Evolutionary conservation across 2,888 invertebrate species (phyloP).

Genomic region (Pantelozetes paolii): DNA sequence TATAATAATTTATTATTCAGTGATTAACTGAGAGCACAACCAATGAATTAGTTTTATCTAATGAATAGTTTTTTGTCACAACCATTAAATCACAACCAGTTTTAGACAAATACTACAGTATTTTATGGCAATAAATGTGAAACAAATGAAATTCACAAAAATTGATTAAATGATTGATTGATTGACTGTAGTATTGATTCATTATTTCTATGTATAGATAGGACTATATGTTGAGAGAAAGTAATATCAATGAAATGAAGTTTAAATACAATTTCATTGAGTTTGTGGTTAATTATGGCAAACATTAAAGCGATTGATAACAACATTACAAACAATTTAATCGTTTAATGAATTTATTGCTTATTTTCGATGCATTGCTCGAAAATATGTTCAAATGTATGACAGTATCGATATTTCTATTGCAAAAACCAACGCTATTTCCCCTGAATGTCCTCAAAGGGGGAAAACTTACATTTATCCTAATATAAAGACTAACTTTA

Average conservation of each 20-base stretch:
- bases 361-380: no score
- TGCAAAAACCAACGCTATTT: no score
- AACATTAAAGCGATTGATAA: neutral
- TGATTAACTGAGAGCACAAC: conserved; percentile 19
- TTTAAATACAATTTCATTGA: neutral
- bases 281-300: neutral
- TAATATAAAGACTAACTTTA: neutral
- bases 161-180: neutral
- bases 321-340: no score
- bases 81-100: conserved; percentile 34
- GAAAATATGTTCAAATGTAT: no score
- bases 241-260: neutral
- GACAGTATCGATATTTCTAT: no score
- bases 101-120: neutral
- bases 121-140: neutral
- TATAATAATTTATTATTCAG: neutral
- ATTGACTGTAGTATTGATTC: neutral
- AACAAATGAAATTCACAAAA: neutral
- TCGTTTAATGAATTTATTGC: no score
- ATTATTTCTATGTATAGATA: neutral
- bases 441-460: neutral
- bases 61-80: conserved; percentile 18
- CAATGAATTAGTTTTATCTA: neutral
- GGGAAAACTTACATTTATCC: neutral
- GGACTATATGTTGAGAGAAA: neutral